A percentile compares a stretch with the other conserved stretches of the same genome.
phyloP scores from a whole-genome alignment of 2,797 vertebrate genomes.

The Hydrophis major region DNA sequence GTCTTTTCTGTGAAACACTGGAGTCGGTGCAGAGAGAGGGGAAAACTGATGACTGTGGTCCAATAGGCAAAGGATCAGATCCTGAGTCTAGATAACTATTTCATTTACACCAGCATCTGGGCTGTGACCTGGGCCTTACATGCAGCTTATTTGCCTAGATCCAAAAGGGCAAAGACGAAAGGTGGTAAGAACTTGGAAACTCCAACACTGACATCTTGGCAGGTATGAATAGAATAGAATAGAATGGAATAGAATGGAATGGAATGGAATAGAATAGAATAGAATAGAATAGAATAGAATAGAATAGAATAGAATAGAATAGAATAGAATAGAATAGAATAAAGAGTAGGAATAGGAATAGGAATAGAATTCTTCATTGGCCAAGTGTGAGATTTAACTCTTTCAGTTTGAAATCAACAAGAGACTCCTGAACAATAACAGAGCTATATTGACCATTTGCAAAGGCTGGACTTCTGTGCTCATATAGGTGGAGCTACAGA shows the following conservation, averaged over 20 bases:
- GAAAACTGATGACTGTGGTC: neutral
- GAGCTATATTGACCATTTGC: too few relatives aligned
- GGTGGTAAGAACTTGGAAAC: neutral
- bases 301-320: too few relatives aligned
- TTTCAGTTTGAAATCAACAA: too few relatives aligned
- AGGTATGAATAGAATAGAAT: neutral
- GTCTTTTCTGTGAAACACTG: neutral
- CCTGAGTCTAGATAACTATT: neutral
- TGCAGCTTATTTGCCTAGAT: neutral
- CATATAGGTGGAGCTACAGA: too few relatives aligned
- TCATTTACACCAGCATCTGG: neutral
- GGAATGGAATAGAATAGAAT: too few relatives aligned
- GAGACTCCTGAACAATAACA: too few relatives aligned
- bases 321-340: too few relatives aligned
- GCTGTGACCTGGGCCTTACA: neutral
- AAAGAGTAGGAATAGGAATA: too few relatives aligned
- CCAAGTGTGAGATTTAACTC: neutral
- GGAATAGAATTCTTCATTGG: neutral
- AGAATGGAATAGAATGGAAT: too few relatives aligned
- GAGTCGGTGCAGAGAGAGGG: neutral
- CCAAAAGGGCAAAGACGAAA: neutral
- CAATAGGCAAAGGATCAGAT: neutral
- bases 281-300: too few relatives aligned
- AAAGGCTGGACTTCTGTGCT: too few relatives aligned
- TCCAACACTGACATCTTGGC: neutral